Conservation (phyloP, 2,888 invertebrate genomes). For the Dasysyrphus tricinctus region DNA sequence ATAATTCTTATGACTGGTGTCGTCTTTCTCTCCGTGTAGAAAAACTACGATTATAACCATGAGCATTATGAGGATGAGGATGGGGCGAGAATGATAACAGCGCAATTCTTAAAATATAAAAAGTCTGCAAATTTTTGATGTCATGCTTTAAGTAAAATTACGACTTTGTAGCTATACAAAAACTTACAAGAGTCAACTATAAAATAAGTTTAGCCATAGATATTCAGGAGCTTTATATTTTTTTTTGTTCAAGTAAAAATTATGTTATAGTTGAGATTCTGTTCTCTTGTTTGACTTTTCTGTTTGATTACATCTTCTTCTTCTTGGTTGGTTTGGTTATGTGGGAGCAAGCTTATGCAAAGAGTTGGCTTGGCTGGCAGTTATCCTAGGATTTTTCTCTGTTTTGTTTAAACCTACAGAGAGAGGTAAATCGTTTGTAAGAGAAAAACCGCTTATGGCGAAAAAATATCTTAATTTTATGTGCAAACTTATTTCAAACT, state of each 20-base stretch:
- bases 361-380: not conserved
- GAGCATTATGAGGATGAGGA: too few species aligned
- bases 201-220: too few species aligned
- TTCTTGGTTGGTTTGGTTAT: not conserved
- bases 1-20: too few species aligned
- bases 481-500: not conserved
- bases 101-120: too few species aligned
- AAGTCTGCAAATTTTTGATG: too few species aligned
- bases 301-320: constrained; percentile 28
- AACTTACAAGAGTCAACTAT: too few species aligned
- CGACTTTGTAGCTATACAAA: too few species aligned
- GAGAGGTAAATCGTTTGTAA: not conserved
- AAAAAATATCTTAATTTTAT: constrained; percentile 10
- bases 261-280: constrained; percentile 18
- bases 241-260: not conserved
- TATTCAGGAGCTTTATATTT: too few species aligned
- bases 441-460: not conserved
- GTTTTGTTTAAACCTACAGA: not conserved
- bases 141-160: too few species aligned
- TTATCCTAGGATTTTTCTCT: not conserved
- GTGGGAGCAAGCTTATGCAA: not conserved
- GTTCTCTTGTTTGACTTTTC: constrained; percentile 31
- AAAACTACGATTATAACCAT: too few species aligned
- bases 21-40: too few species aligned
- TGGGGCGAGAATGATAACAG: too few species aligned